Conservation (phyloP, 2,888 invertebrate species). For the Epirrhoe tristata region DNA sequence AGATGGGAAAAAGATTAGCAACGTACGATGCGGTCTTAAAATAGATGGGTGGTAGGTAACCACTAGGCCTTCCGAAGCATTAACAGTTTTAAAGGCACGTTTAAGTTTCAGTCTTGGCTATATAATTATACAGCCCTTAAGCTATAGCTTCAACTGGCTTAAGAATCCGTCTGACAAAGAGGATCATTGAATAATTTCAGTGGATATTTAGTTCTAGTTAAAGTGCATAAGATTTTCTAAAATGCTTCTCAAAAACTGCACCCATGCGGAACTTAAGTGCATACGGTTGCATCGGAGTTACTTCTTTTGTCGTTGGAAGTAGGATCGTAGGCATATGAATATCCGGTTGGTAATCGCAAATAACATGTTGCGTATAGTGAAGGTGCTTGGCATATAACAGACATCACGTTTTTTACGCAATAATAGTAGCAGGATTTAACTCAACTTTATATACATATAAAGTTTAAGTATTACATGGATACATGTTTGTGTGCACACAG, state of each 20-base stretch:
- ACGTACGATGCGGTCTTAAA: not conserved
- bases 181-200: too few relatives aligned
- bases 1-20: not conserved
- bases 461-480: too few relatives aligned
- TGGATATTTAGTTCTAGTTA: too few relatives aligned
- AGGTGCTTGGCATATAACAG: conserved; percentile 61
- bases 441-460: too few relatives aligned
- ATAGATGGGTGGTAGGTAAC: not conserved
- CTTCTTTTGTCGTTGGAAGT: conserved; percentile 8
- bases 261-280: too few relatives aligned
- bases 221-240: too few relatives aligned
- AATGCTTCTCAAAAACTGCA: too few relatives aligned
- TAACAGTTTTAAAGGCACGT: not conserved
- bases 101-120: too few relatives aligned
- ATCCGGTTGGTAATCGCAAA: conserved; percentile 37
- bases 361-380: conserved; percentile 32
- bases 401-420: conserved; percentile 67
- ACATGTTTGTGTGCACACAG: too few relatives aligned
- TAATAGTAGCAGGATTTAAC: not conserved
- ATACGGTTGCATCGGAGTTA: not conserved
- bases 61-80: not conserved
- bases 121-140: too few relatives aligned
- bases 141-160: too few relatives aligned
- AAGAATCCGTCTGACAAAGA: too few relatives aligned
- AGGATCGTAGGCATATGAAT: conserved; percentile 6